These are phyloP conservation scores for Ivindomyrus marchei DNA, from an alignment of 2,113 vertebrate genomes.

Conservation along the genomic window DNA sequence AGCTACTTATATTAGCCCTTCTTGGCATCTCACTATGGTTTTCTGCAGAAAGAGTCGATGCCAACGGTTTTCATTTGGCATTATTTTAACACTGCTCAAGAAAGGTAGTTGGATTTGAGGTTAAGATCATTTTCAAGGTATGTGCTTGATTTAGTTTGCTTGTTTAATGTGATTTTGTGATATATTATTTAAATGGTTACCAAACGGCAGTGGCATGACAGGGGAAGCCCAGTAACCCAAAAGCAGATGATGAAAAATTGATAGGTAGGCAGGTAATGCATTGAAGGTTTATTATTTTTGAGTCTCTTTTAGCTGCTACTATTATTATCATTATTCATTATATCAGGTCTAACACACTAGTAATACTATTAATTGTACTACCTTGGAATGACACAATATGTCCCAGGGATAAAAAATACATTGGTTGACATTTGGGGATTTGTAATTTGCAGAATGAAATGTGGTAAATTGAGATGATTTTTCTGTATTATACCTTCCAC, in stretches of 20 bases:
- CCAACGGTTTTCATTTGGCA: constrained; percentile 9
- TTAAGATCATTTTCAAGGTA: constrained; percentile 37
- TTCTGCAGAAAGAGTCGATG: constrained; percentile 7
- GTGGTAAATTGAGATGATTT: neutral
- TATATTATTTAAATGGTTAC: neutral
- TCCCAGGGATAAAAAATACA: neutral
- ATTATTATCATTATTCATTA: neutral
- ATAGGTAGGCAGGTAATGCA: neutral
- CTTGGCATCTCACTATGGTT: neutral
- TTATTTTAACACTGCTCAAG: neutral
- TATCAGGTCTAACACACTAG: neutral
- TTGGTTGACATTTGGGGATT: neutral
- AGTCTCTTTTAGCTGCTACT: neutral
- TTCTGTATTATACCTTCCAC: neutral
- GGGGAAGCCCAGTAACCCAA: neutral
- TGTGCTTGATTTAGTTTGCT: constrained; percentile 24
- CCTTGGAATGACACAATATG: neutral
- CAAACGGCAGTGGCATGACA: neutral
- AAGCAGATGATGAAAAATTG: neutral
- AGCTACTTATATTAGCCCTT: neutral
- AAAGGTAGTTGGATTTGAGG: neutral
- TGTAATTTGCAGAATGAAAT: neutral
- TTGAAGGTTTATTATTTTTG: neutral
- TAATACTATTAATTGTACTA: neutral
- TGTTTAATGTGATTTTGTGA: neutral